A percentile compares a stretch with the other conserved stretches of the same genome.
phyloP scores from a whole-genome alignment of 2,888 invertebrate species.

The Chrysolina americana region DNA sequence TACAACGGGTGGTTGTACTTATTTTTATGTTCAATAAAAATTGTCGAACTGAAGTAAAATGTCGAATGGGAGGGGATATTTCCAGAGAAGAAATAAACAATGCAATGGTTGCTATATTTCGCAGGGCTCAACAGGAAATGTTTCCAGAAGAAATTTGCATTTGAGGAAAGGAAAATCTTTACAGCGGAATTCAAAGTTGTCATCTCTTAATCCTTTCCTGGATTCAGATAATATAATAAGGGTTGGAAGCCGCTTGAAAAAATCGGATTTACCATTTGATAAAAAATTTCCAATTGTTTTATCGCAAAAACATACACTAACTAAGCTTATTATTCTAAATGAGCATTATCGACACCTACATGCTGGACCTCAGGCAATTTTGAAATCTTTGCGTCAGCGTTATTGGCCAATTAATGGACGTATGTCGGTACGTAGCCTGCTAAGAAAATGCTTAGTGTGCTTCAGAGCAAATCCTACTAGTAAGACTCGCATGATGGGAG shows the following conservation, averaged over 20 bases:
- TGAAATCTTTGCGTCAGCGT: slow-evolving; percentile 29
- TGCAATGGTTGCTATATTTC: neutral
- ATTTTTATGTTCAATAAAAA: neutral
- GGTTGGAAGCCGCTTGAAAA: slow-evolving; percentile 22
- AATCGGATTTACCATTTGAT: slow-evolving; percentile 17
- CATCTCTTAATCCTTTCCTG: slow-evolving; percentile 17
- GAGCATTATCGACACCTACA: slow-evolving; percentile 22
- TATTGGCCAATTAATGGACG: slow-evolving; percentile 37
- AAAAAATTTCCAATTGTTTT: slow-evolving; percentile 26
- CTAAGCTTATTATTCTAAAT: slow-evolving; percentile 16
- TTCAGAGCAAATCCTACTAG: slow-evolving; percentile 32
- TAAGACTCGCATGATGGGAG: slow-evolving; percentile 38
- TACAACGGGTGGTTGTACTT: neutral
- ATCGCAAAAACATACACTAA: slow-evolving; percentile 16
- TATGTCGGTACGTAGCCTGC: too few relatives aligned
- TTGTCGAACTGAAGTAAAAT: neutral
- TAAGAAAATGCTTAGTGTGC: slow-evolving; percentile 38
- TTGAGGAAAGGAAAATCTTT: neutral
- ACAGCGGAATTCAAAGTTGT: neutral
- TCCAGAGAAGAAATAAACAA: neutral
- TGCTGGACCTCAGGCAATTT: slow-evolving; percentile 25
- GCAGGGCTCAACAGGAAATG: neutral
- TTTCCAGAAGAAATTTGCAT: neutral
- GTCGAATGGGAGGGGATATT: neutral
- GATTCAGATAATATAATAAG: slow-evolving; percentile 25